Base-by-base conservation (phyloP, 2,113 vertebrate species). In the Astatotilapia flaviijosephi region DNA sequence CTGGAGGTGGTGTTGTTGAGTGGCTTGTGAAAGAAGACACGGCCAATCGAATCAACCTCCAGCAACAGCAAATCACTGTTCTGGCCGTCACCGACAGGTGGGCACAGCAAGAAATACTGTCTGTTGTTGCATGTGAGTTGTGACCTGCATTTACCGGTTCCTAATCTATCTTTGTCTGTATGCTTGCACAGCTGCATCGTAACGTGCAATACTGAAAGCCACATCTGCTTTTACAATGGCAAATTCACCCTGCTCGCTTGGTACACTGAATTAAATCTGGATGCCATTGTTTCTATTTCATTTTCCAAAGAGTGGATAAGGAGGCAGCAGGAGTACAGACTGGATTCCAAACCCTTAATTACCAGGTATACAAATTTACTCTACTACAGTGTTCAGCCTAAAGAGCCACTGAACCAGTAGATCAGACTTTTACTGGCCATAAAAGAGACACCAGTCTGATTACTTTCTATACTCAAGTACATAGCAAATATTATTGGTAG, bases 191-290 rank as follows among this genome's bases (percentile, higher is more conserved):
- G 99, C 79, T 97, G 87, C 47, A 88, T 98, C 2, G 96, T 98
- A 31, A 99, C 97, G 2, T 97, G 98, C 1, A 97, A 98, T 60
- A 65, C 93, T n/a, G 95, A 47, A 86, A 98, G 98, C 0, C 93
- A 94, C 23, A 93, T 99, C 45, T 97, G 95, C 68, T 97, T 99
- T 95, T 99, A 98, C 0, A 93, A 97, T 0, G 95, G 94, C 23
- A 80, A 91, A 2, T 95, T 98, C 79, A 88, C 45, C 77, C 68
- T 97, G 12, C 88, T 97, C 35, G 88, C 75, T 85, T 96, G 92
- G 94, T 98, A 96, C 89, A 95, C 84, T 55, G 87, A 97, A 6
- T 92, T 97, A 37, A 91, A 92, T 37, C 89, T 97, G 94, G 96
- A 97, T 5, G 49, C 96, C 23, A 96, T 99, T 70, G 87, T 3